Base-by-base conservation (phyloP, 1,140 invertebrate genomes). In the Scaptomyza hsui region DNA sequence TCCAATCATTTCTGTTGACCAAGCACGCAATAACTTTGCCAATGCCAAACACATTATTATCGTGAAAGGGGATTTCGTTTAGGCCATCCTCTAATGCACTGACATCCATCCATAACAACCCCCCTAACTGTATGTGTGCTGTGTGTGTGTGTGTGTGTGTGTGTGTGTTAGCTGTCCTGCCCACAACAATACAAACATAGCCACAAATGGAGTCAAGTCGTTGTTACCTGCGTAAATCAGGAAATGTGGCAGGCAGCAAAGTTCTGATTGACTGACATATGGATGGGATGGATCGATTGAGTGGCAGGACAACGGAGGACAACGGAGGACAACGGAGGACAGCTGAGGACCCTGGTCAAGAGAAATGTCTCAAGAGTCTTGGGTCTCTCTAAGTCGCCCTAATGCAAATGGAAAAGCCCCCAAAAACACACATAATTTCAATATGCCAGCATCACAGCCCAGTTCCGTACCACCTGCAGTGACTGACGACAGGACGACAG, bases 221-320 rank as follows among this genome's bases (percentile, higher is more conserved):
- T 51, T 21, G 57, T 61, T 79, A 86, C 81, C 82, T 86, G 80
- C 81, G 77, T 85, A 81, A 86, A 81, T 86, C 80, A 85, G 81
- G 73, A 86, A 78, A 76, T 82, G 78, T 72, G 48, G 39, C 62
- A 65, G 52, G 47, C 41, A 35, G 52, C 61, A 44, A 69, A 64
- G 73, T 63, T 71, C 61, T 79, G 80, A 83, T 83, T 83, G 80
- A 83, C 80, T 83, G 80, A 76, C 80, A 32, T 63, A 60, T 67
- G 49, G 52, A 37, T 49, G 49, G 49, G 29, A 45, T 53, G 35
- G 18, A 12, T 71, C 24, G 15, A 15, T 55, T 45, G 53, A 15
- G 39, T n/a, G 29, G 9, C 18, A 13, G 1, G 18, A 10, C 13
- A 12, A 12, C 16, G 12, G 12, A 12, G 26, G 4, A 4, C n/a